These are phyloP conservation scores for Pavo muticus DNA, from an alignment of 2,113 vertebrate genomes.

Conservation along the genomic window DNA sequence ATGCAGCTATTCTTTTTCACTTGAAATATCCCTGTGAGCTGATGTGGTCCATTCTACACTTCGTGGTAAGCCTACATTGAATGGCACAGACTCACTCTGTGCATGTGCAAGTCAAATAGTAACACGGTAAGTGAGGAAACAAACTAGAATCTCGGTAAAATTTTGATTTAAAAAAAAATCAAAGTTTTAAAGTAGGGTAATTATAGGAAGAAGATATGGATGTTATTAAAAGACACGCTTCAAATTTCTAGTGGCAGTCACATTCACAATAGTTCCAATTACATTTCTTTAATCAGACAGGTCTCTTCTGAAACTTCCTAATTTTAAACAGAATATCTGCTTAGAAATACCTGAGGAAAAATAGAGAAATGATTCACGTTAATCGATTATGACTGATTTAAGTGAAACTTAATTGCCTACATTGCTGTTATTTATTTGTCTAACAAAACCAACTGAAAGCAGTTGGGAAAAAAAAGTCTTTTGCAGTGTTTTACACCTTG, in stretches of 20 bases:
- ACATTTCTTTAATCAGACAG: neutral
- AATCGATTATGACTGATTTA: conserved; percentile 49
- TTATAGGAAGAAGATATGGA: neutral
- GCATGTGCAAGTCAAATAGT: neutral
- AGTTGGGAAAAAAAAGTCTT: neutral
- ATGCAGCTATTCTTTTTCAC: neutral
- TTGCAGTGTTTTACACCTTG: neutral
- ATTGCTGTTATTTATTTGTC: conserved; percentile 27
- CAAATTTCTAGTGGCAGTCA: neutral
- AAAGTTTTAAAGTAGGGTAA: neutral
- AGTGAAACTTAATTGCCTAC: conserved; percentile 27
- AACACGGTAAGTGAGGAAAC: neutral
- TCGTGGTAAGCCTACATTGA: neutral
- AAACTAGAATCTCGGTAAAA: neutral
- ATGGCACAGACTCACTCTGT: neutral
- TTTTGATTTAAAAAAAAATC: neutral
- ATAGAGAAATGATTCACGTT: neutral
- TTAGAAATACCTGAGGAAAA: neutral
- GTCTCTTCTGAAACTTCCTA: neutral
- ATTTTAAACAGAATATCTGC: conserved; percentile 17
- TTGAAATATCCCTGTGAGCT: neutral
- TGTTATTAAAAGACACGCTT: neutral
- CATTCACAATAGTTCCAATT: neutral
- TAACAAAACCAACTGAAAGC: conserved; percentile 33
- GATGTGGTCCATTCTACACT: neutral